A percentile compares a stretch with the other conserved stretches of the same genome.
These are phyloP conservation scores for Bolborhynchus lineola DNA, from an alignment of 2,113 vertebrate genomes.

Conservation along the genomic window DNA sequence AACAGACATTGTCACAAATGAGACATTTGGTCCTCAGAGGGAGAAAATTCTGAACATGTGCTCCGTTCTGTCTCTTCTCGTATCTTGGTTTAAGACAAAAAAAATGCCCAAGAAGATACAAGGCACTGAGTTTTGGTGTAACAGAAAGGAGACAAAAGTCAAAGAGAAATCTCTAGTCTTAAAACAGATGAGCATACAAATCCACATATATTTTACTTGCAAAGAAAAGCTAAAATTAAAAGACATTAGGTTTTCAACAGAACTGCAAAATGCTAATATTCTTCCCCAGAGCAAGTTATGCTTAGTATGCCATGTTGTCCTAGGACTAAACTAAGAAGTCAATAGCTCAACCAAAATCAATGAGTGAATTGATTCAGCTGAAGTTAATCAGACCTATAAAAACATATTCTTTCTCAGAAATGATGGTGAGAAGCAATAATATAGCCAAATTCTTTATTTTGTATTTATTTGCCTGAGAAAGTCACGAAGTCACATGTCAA, in stretches of 20 bases:
- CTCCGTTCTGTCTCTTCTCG: not conserved
- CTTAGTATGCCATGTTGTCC: not conserved
- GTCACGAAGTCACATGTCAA: not conserved
- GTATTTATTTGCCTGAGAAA: not conserved
- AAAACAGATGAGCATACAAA: not conserved
- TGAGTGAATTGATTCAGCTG: not conserved
- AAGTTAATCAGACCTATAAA: not conserved
- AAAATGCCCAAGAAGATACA: not conserved
- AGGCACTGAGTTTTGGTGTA: not conserved
- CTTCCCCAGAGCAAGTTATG: not conserved
- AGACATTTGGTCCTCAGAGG: not conserved
- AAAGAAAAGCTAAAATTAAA: not conserved
- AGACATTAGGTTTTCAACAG: not conserved
- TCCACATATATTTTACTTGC: not conserved
- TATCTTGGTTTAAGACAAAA: not conserved
- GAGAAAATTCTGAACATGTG: not conserved
- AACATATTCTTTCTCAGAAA: not conserved
- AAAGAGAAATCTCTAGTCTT: not conserved
- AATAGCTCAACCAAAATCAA: not conserved
- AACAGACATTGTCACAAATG: not conserved
- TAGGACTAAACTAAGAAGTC: not conserved
- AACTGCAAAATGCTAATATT: not conserved
- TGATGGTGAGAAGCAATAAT: not conserved
- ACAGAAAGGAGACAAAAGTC: not conserved
- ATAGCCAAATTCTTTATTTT: not conserved